These are phyloP conservation scores for Trachurus trachurus DNA, from an alignment of 2,797 vertebrate genomes.

Conservation along the genomic window DNA sequence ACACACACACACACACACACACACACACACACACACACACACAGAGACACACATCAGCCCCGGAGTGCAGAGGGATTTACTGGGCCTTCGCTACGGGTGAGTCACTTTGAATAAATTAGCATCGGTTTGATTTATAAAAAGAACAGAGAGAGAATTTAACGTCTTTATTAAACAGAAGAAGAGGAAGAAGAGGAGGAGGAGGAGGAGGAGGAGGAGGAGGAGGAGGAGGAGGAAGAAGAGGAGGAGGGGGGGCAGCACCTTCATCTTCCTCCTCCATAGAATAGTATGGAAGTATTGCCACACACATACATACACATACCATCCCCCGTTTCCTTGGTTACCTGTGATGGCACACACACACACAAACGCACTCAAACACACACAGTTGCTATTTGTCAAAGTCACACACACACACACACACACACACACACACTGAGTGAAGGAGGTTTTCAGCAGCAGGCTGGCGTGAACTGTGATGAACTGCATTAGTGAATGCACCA, in stretches of 20 bases:
- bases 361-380: not conserved
- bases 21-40: too few relatives aligned
- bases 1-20: not conserved
- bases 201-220: not conserved
- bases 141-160: not conserved
- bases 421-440: constrained; percentile 2
- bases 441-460: not conserved
- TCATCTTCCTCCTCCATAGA: not conserved
- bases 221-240: not conserved
- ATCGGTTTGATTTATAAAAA: constrained; percentile 38
- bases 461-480: not conserved
- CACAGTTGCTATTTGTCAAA: not conserved
- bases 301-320: too few relatives aligned
- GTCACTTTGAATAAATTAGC: constrained; percentile 54
- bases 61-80: constrained; percentile 37
- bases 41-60: not conserved
- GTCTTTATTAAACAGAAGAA: not conserved
- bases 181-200: not conserved
- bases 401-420: constrained; percentile 1
- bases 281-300: not conserved
- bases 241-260: not conserved
- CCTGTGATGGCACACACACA: constrained; percentile 13
- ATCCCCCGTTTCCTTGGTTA: constrained; percentile 55
- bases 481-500: not conserved
- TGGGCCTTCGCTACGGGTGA: constrained; percentile 14